A percentile compares a stretch with the other conserved stretches of the same genome.
These are phyloP conservation scores for Allacma fusca DNA, from an alignment of 2,888 invertebrate species.

Conservation along the genomic window DNA sequence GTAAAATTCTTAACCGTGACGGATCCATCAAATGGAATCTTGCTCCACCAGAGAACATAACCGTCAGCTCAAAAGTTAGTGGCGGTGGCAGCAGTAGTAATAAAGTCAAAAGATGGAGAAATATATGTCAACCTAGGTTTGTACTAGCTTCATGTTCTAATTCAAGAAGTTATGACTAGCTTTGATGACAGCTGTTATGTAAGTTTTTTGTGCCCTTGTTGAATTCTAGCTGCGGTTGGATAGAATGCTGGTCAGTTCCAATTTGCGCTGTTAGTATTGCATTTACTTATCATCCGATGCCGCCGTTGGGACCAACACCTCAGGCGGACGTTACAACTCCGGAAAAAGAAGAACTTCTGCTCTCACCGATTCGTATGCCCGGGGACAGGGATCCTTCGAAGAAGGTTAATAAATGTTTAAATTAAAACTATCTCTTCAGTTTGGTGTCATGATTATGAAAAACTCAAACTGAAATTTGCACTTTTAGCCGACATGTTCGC, in stretches of 20 bases:
- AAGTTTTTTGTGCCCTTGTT: neutral
- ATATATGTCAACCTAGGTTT: constrained; percentile 75
- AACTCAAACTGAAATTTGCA: too few species aligned
- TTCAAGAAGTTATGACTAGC: too few species aligned
- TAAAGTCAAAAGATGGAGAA: constrained; percentile 76
- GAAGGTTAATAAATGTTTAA: constrained; percentile 26
- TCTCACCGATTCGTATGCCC: constrained; percentile 91
- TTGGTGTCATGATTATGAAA: too few species aligned
- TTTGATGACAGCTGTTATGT: too few species aligned
- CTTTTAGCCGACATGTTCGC: constrained; percentile 41
- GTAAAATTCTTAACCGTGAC: constrained; percentile 82
- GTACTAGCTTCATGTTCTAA: constrained; percentile 5
- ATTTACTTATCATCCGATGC: constrained; percentile 91
- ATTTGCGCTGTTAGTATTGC: constrained; percentile 90
- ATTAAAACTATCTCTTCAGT: neutral
- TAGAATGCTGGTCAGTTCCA: constrained; percentile 96
- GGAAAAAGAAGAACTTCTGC: constrained; percentile 89
- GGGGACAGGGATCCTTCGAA: constrained; percentile 58
- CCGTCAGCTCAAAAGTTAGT: neutral
- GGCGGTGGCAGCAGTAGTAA: constrained; percentile 20
- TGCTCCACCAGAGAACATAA: constrained; percentile 56
- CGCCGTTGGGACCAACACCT: constrained; percentile 84
- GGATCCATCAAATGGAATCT: constrained; percentile 67
- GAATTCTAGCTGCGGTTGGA: constrained; percentile 75
- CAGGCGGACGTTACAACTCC: constrained; percentile 94